Base-by-base conservation (phyloP, 2,888 invertebrate species). In the Drosophila limbata region DNA sequence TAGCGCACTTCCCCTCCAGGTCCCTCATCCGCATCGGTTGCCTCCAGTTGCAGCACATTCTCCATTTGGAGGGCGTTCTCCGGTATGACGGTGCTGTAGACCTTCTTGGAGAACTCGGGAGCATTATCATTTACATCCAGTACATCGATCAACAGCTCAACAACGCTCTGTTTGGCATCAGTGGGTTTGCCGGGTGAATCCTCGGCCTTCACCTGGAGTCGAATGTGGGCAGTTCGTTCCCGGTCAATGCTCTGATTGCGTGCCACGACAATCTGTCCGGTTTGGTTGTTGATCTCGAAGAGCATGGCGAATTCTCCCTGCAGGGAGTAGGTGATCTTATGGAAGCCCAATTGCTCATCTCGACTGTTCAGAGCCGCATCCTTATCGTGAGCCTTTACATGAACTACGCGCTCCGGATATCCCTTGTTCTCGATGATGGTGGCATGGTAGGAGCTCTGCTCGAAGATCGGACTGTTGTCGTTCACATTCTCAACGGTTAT, bases 41-140 rank as follows among this genome's bases (percentile, higher is more conserved):
- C 97, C 4, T 94, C 94, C 1, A 96, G 93, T 59, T 95, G 95
- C 1, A 95, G 93, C 1, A 96, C 95, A 57, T 94, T 94, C 44
- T 95, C 95, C 0, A 94, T 90, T 0, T 94, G 64, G 5, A 61
- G 93, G 0, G 95, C 96, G 84, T 96, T 96, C 91, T 96, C 96
- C 0, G 96, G 95, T 33, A 96, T 95, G 0, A 97, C 96, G 5
- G 96, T 95, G 78, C 94, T 81, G 90, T 96, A 96, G 13, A 94
- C 93, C 25, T 93, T 92, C 78, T 95, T 94, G 3, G 94, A 94
- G 87, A 96, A 96, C 1, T 91, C 91, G 0, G 96, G 97, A 0
- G 95, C 93, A 87, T 96, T 96, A 80, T 97, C 97, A 83, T 97
- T 96, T 0, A 96, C 95, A 86, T 97, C 96, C 0, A 95, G 91